Evolutionary conservation across 2,888 invertebrate species (phyloP).

Genomic region (Ectropis crepuscularia): DNA sequence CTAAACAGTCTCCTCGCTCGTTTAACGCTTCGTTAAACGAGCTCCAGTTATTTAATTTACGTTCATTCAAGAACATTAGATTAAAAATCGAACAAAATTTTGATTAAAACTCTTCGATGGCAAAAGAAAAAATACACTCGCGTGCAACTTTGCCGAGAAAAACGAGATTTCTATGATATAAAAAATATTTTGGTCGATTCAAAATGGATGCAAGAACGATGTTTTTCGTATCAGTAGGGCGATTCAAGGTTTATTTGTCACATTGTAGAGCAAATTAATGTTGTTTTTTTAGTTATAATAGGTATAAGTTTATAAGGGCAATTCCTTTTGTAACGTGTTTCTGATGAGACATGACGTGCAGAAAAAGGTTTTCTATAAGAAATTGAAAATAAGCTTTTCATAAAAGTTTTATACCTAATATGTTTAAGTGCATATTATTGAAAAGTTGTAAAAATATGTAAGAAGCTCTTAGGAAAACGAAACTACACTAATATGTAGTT

Average conservation of each 20-base stretch:
- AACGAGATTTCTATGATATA: neutral
- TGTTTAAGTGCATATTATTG: no score
- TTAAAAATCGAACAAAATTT: constrained; percentile 4
- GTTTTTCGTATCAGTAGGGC: neutral
- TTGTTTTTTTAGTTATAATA: neutral
- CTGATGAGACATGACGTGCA: no score
- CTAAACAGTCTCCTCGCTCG: neutral
- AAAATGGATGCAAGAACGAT: neutral
- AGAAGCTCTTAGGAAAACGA: no score
- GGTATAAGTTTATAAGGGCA: neutral
- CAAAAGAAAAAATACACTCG: constrained; percentile 8
- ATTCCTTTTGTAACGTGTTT: no score
- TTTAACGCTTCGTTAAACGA: constrained; percentile 17
- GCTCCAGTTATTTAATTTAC: neutral
- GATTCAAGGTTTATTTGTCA: neutral
- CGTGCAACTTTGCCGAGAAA: neutral
- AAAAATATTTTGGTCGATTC: neutral
- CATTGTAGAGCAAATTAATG: no score
- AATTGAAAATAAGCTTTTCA: no score
- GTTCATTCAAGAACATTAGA: constrained; percentile 5
- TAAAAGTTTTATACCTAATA: no score
- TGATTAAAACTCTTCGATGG: constrained; percentile 5
- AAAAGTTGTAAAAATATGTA: no score
- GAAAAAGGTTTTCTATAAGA: no score
- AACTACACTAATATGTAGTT: no score